Evolutionary conservation across 37 sponge, comb jelly and placozoan species (phyloP), one percentile per base, ranked within the genome.

Genomic region (Spongilla lacustris): DNA sequence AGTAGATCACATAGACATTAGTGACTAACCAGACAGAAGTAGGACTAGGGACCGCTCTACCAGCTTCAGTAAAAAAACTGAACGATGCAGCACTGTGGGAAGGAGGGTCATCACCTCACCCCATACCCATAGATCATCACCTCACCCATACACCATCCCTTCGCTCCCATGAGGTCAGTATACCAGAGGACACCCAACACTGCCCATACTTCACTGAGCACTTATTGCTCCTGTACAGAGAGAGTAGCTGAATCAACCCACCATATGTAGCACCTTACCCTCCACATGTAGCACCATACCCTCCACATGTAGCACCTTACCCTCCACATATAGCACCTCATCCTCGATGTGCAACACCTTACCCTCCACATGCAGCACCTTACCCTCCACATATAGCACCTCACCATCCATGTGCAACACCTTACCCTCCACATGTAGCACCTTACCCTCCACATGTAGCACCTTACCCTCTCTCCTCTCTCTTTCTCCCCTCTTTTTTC

Each of bases 181-280:
- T 81, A 1, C 92, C 95, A 72, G 91, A 91, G 91, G 91, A 94
- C 24, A 94, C 91, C 91, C 91, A 94, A 80, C 95, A 94, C 81
- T 94, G 95, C 1, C 86, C 94, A 83, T 81, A 94, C 76, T 68
- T 81, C 19, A 94, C 94, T 50, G 88, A 81, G 68, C 81, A 30
- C 67, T 88, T 82, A 76, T 81, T 81, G 17, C 68, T 50, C 37
- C 83, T 69, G 74, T 80, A 94, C 75, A 87, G 70, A 5, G 73
- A 74, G 35, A 94, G 72, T 32, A 19, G 79, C 94, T 36, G 87
- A 89, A 0, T 91, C 94, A 68, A 76, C 87, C 94, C 94, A 90
- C 0, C 69, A 38, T 6, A 41, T 6, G 29, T 77, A 91, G 14
- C 73, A 67, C 2, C 69, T 90, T 19, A 88, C 88, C 17, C 81